Base-by-base conservation (phyloP, 2,113 vertebrate species). In the Pangasianodon gigas region DNA sequence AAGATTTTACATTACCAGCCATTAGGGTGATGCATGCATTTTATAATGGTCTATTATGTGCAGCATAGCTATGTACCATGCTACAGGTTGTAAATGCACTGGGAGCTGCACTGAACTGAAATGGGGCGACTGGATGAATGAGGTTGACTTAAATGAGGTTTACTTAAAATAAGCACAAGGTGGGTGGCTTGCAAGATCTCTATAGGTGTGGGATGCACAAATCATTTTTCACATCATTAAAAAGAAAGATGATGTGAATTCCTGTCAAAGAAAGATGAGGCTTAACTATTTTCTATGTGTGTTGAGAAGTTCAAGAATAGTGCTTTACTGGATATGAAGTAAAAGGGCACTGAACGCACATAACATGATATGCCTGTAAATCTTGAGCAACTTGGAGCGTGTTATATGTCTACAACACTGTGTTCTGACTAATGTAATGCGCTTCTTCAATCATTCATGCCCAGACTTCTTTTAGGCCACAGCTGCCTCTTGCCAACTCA, bases 111-210 rank as follows among this genome's bases (percentile, higher is more conserved):
- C 54, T 83, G 62, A 92, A 67, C 89, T 85, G 65, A 90, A 92
- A 87, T 90, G 86, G 80, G 89, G 10, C 91, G 89, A 56, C 74
- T 56, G 85, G 91, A 92, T 90, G 82, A 89, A 90, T 91, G 54
- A 89, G 88, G 52, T 86, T 87, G 87, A 69, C 41, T 85, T 84
- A 60, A 84, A 84, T 62, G 56, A 84, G 82, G 82, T 84, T 87
- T 84, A 84, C 56, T 88, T 90, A 74, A 89, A 89, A 87, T 86
- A 82, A 56, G 85, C 84, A 32, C 69, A 51, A 79, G 85, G 81
- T 85, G 89, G 74, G 86, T 88, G 87, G 85, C 85, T 87, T n/a
- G 54, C 85, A 88, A 81, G n/a, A 81, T 62, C 48, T 48, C 82
- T 26, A 75, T 48, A 44, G 77, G 44, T 16, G 62, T 89, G 56